phyloP scores from a whole-genome alignment of 2,113 vertebrate species.

The Hystrix cristata region DNA sequence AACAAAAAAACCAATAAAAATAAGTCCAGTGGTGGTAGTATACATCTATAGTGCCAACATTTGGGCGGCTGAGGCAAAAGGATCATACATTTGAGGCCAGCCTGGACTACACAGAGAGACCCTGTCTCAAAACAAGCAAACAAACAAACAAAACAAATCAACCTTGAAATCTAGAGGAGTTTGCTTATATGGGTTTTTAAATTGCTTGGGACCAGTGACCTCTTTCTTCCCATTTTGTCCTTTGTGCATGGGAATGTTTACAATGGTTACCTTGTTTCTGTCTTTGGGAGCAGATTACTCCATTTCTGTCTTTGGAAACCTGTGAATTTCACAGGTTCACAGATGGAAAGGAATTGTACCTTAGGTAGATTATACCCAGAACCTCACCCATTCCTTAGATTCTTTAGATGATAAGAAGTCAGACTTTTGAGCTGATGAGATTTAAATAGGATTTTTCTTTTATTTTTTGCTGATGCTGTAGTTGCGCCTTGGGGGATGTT shows the following conservation, averaged over 20 bases:
- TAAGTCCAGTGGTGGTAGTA: not conserved
- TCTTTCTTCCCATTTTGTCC: not conserved
- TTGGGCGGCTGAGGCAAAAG: not conserved
- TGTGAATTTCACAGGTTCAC: not conserved
- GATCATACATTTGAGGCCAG: not conserved
- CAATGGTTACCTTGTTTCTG: not conserved
- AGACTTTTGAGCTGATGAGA: not conserved
- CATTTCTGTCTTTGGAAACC: not conserved
- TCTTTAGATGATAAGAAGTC: conserved; percentile 16
- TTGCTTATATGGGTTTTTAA: conserved; percentile 24
- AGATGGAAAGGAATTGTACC: not conserved
- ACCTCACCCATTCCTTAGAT: not conserved
- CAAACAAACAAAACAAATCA: not conserved
- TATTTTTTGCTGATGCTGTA: conserved; percentile 14
- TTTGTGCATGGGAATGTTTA: not conserved
- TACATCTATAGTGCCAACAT: not conserved
- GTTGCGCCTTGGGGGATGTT: not conserved
- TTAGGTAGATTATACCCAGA: not conserved
- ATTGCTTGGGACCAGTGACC: not conserved
- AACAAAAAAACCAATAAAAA: not conserved
- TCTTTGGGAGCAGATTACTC: not conserved
- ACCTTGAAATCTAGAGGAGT: conserved; percentile 1
- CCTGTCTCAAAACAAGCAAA: not conserved
- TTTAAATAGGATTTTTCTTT: not conserved
- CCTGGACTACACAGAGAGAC: not conserved